A percentile compares a stretch with the other conserved stretches of the same genome.
Evolutionary conservation across 2,888 invertebrate species (phyloP).

Genomic region (Lagria hirta): DNA sequence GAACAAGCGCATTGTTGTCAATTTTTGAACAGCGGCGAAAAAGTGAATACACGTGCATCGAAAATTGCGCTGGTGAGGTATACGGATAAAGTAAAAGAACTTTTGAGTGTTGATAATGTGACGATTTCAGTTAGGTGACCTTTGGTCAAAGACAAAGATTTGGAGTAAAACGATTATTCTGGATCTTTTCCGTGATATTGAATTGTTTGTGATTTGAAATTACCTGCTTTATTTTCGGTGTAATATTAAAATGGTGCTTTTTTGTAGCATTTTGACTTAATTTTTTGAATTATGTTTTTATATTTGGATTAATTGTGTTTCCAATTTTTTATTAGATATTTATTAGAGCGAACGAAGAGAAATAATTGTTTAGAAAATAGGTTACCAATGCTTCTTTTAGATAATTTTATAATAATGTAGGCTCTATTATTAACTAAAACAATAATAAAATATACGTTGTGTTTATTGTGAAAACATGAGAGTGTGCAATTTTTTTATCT

Average conservation of each 20-base stretch:
- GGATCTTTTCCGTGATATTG: constrained; percentile 25
- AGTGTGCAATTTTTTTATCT: constrained; percentile 27
- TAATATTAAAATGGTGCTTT: constrained; percentile 21
- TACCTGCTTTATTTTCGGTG: constrained; percentile 23
- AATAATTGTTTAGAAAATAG: constrained; percentile 29
- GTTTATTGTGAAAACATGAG: no score
- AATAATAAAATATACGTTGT: constrained; percentile 14
- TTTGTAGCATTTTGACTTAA: constrained; percentile 16
- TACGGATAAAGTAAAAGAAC: constrained; percentile 79
- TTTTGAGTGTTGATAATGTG: constrained; percentile 79
- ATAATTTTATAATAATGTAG: constrained; percentile 36
- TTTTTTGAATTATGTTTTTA: no score
- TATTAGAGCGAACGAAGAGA: constrained; percentile 6
- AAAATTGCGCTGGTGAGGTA: constrained; percentile 81
- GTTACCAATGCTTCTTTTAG: constrained; percentile 42
- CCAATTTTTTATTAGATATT: no score
- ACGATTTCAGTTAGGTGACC: constrained; percentile 63
- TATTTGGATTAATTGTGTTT: no score
- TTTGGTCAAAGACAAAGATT: constrained; percentile 7
- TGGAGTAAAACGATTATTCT: constrained; percentile 2
- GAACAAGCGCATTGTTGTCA: constrained; percentile 81
- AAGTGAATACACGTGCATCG: constrained; percentile 76
- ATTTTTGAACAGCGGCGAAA: constrained; percentile 74
- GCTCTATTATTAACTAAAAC: constrained; percentile 8
- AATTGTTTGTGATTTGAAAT: constrained; percentile 18